Conservation (phyloP, 2,113 vertebrate species). For the Elephantulus edwardii region DNA sequence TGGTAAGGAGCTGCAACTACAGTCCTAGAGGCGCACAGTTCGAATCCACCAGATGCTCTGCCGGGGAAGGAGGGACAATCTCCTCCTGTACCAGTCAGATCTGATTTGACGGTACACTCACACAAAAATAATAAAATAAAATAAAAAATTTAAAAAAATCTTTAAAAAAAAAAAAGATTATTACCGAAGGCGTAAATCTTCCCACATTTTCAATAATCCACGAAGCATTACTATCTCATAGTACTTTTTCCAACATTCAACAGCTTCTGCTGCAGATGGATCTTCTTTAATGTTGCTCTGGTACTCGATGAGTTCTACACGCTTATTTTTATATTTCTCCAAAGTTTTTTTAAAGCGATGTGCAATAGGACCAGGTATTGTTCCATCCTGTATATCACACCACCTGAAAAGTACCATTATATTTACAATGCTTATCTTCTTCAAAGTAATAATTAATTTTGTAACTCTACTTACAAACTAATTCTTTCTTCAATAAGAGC, state of each 20-base stretch:
- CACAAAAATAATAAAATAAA: neutral
- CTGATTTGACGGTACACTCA: too few relatives aligned
- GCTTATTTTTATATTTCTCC: slow-evolving; percentile 78
- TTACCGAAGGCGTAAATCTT: slow-evolving; percentile 78
- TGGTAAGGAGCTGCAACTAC: too few relatives aligned
- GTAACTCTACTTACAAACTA: slow-evolving; percentile 81
- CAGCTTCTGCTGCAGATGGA: slow-evolving; percentile 76
- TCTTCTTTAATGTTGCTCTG: slow-evolving; percentile 82
- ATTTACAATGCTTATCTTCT: neutral
- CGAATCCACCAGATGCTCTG: too few relatives aligned
- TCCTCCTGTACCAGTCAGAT: too few relatives aligned
- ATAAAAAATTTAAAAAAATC: neutral
- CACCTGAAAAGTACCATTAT: slow-evolving; percentile 70
- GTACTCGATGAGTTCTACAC: slow-evolving; percentile 78
- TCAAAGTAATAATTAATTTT: neutral
- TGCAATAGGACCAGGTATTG: slow-evolving; percentile 74
- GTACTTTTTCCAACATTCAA: slow-evolving; percentile 82
- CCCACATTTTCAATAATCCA: slow-evolving; percentile 82
- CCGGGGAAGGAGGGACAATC: too few relatives aligned
- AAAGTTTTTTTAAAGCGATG: slow-evolving; percentile 82
- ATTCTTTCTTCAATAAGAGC: slow-evolving; percentile 84
- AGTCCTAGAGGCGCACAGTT: too few relatives aligned
- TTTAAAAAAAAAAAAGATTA: slow-evolving; percentile 7
- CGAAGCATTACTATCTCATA: slow-evolving; percentile 83
- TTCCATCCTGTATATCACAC: slow-evolving; percentile 84